Evolutionary conservation across 2,888 invertebrate genomes (phyloP).

Genomic region (Icerya purchasi): DNA sequence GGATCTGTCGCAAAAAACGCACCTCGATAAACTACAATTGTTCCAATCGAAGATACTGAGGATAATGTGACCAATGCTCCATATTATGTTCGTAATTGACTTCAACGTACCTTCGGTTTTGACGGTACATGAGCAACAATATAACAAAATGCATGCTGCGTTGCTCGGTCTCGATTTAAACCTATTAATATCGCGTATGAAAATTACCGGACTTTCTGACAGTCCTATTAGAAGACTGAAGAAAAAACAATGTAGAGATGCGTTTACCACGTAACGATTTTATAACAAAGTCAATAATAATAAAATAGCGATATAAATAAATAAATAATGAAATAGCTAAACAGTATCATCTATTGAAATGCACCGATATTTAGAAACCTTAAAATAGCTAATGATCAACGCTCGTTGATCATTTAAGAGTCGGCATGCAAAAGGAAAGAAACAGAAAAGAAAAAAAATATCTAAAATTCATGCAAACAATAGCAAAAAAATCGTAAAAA

Average conservation of each 20-base stretch:
- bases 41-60: background rate
- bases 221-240: background rate
- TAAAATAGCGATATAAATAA: background rate
- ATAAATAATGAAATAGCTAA: background rate
- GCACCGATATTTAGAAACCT: background rate
- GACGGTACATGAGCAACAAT: background rate
- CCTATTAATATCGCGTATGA: background rate
- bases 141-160: background rate
- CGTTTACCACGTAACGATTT: too few relatives aligned
- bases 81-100: background rate
- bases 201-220: background rate
- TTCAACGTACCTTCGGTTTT: background rate
- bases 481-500: too few relatives aligned
- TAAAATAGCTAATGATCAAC: background rate
- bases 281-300: background rate
- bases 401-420: background rate
- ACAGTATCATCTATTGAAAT: background rate
- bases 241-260: background rate
- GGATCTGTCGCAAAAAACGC: background rate
- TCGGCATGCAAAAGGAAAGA: background rate
- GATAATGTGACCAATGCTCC: background rate
- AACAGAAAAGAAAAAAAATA: too few relatives aligned
- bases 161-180: background rate
- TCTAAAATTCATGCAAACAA: too few relatives aligned
- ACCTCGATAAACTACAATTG: too few relatives aligned